Evolutionary conservation across 2,888 invertebrate species (phyloP).

Genomic region (Eupithecia pulchellata): DNA sequence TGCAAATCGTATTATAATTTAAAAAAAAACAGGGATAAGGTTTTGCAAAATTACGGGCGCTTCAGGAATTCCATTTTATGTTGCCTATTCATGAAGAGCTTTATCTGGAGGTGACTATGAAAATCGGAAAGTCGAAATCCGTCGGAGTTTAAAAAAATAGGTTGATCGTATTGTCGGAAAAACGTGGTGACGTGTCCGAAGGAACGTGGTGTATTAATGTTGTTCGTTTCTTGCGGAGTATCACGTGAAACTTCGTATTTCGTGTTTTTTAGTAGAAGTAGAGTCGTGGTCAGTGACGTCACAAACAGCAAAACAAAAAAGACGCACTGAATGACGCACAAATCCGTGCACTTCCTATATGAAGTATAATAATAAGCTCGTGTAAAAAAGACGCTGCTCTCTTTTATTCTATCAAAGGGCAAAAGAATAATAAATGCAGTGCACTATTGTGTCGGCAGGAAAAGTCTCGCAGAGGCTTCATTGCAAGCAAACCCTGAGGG

Average conservation of each 20-base stretch:
- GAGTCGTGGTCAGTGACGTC: too few relatives aligned
- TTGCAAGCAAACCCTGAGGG: slow-evolving; percentile 11
- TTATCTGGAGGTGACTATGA: neutral
- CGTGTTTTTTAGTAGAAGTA: too few relatives aligned
- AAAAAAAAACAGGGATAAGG: slow-evolving; percentile 20
- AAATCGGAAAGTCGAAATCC: neutral
- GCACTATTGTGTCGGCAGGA: slow-evolving; percentile 21
- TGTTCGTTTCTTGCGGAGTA: too few relatives aligned
- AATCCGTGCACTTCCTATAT: too few relatives aligned
- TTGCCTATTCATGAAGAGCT: slow-evolving; percentile 12
- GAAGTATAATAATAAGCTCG: too few relatives aligned
- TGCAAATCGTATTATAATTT: slow-evolving; percentile 42
- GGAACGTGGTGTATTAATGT: too few relatives aligned
- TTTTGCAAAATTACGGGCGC: slow-evolving; percentile 11
- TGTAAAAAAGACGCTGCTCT: neutral
- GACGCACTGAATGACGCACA: too few relatives aligned
- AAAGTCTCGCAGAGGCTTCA: slow-evolving; percentile 22
- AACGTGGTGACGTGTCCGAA: too few relatives aligned
- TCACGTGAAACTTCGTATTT: too few relatives aligned
- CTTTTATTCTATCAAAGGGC: slow-evolving; percentile 12
- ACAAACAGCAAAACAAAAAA: too few relatives aligned
- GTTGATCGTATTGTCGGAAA: too few relatives aligned
- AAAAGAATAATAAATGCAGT: slow-evolving; percentile 15
- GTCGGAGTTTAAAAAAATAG: neutral
- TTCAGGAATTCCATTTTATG: slow-evolving; percentile 2